A percentile compares a stretch with the other conserved stretches of the same genome.
These are phyloP conservation scores for Pollenia labialis DNA, from an alignment of 2,888 invertebrate species.

Conservation along the genomic window DNA sequence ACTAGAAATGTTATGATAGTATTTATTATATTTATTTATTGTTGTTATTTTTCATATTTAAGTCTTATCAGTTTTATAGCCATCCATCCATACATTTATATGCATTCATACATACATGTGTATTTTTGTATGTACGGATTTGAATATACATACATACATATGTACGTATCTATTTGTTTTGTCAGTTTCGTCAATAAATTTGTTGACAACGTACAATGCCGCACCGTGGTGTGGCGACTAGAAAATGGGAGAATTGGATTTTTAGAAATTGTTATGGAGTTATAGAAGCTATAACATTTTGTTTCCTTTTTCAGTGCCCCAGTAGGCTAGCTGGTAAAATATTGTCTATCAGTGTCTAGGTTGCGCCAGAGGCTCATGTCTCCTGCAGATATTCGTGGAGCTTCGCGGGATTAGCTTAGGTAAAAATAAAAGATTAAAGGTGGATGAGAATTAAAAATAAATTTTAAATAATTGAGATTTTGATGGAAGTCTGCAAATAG, in stretches of 20 bases:
- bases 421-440: no score
- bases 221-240: conserved; percentile 33
- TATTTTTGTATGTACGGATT: conserved; percentile 16
- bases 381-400: no score
- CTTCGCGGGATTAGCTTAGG: no score
- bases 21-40: conserved; percentile 55
- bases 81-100: conserved; percentile 46
- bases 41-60: conserved; percentile 60
- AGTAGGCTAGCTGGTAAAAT: no score
- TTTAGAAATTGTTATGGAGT: no score
- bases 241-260: neutral
- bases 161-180: conserved; percentile 18
- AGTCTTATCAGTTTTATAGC: conserved; percentile 71
- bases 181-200: conserved; percentile 67
- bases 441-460: no score
- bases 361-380: no score
- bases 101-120: conserved; percentile 8
- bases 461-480: no score
- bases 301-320: no score
- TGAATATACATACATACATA: neutral
- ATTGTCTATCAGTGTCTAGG: no score
- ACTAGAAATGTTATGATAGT: conserved; percentile 62
- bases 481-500: no score
- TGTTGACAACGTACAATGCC: conserved; percentile 67
- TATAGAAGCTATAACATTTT: no score